These are phyloP conservation scores for Hippocampus kuda DNA, from an alignment of 2,797 vertebrate genomes.

Conservation along the genomic window DNA sequence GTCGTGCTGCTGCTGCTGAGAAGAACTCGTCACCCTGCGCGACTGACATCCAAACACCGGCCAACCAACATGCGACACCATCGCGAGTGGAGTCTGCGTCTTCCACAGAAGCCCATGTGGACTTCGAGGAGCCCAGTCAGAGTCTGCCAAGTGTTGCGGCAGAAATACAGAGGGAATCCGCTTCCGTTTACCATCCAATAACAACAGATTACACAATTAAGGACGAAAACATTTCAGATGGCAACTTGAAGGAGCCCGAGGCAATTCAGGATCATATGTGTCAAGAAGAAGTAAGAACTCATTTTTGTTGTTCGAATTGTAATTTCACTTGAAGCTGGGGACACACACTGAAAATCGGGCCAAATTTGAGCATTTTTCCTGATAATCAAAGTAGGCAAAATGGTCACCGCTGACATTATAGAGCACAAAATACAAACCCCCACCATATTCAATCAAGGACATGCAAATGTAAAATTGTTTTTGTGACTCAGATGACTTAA, in stretches of 20 bases:
- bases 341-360: background rate
- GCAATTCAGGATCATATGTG: background rate
- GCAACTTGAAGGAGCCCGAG: slow-evolving; percentile 8
- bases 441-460: no score
- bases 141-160: background rate
- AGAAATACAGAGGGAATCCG: slow-evolving; percentile 6
- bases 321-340: background rate
- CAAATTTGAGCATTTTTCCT: background rate
- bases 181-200: background rate
- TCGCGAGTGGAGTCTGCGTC: background rate
- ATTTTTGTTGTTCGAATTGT: background rate
- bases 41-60: slow-evolving; percentile 6
- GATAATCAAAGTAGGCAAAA: no score
- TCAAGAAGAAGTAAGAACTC: slow-evolving; percentile 1
- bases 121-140: slow-evolving; percentile 8
- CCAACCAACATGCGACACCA: background rate
- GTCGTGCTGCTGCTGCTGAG: slow-evolving; percentile 16
- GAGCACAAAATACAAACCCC: no score
- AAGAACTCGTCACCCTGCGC: background rate
- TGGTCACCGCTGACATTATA: no score
- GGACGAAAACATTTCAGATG: slow-evolving; percentile 10
- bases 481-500: no score
- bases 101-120: background rate
- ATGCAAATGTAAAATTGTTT: no score
- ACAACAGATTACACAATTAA: background rate